Evolutionary conservation across 2,888 invertebrate species (phyloP).

Genomic region (Gerosis bhagava): DNA sequence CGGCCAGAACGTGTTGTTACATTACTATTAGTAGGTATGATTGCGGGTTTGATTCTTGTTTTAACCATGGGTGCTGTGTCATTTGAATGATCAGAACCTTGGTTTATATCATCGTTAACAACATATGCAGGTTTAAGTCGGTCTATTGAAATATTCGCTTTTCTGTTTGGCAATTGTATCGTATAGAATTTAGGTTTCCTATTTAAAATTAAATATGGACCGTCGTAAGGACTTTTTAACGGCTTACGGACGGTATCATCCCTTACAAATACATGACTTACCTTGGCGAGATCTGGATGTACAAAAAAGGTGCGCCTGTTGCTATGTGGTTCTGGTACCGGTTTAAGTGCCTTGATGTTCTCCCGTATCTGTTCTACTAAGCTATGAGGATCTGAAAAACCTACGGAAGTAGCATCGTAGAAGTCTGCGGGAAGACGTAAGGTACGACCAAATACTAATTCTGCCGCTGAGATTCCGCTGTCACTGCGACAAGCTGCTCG

Average conservation of each 20-base stretch:
- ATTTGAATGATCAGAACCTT: too few species aligned
- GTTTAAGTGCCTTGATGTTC: not conserved
- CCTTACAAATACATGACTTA: constrained; percentile 5
- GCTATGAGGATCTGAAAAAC: constrained; percentile 5
- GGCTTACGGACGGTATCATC: constrained; percentile 8
- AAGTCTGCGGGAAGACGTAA: constrained; percentile 7
- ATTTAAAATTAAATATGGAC: constrained; percentile 5
- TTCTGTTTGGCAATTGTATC: not conserved
- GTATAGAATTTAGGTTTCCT: constrained; percentile 1
- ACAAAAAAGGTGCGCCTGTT: constrained; percentile 4
- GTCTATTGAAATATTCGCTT: constrained; percentile 14
- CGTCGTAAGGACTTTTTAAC: constrained; percentile 12
- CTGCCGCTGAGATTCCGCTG: constrained; percentile 2
- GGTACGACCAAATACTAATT: not conserved
- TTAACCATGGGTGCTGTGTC: too few species aligned
- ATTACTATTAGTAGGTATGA: not conserved
- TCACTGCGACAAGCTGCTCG: not conserved
- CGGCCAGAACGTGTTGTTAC: not conserved
- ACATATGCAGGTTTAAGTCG: constrained; percentile 19
- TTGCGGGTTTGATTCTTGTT: too few species aligned
- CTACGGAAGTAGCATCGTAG: constrained; percentile 1
- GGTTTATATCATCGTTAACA: not conserved
- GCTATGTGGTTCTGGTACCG: not conserved
- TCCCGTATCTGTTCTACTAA: constrained; percentile 2
- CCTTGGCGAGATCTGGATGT: constrained; percentile 4